These are phyloP conservation scores for Hepsetus odoe DNA, from an alignment of 2,113 vertebrate species.

Conservation along the genomic window DNA sequence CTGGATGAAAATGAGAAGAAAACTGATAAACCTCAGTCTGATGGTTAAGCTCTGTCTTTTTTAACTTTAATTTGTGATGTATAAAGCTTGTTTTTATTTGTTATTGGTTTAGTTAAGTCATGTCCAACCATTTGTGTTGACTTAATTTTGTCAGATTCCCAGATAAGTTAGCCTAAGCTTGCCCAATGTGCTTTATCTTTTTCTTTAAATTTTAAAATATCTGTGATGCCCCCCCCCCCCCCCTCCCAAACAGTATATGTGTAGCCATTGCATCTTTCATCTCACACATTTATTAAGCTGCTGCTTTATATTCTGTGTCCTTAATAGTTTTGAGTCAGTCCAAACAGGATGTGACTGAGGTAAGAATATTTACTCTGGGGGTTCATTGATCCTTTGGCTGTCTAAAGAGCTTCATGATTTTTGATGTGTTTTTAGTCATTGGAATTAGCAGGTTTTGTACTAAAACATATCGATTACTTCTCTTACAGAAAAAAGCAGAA, in stretches of 20 bases:
- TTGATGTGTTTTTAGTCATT: background rate
- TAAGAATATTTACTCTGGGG: background rate
- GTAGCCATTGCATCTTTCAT: too few species aligned
- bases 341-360: slow-evolving; percentile 50
- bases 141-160: background rate
- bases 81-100: too few species aligned
- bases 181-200: too few species aligned
- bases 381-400: background rate
- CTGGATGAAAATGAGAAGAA: slow-evolving; percentile 48
- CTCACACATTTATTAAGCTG: background rate
- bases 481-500: slow-evolving; percentile 48
- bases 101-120: too few species aligned
- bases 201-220: too few species aligned
- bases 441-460: background rate
- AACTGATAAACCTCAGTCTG: slow-evolving; percentile 3
- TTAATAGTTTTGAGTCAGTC: slow-evolving; percentile 23
- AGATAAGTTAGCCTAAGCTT: background rate
- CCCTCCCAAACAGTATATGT: too few species aligned
- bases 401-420: background rate
- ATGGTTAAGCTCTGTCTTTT: background rate
- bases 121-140: background rate
- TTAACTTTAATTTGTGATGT: too few species aligned
- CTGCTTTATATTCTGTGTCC: background rate
- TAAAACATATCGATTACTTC: slow-evolving; percentile 4
- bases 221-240: too few species aligned